Percentiles rank a stretch among this genome's conserved stretches.
phyloP scores from a whole-genome alignment of 1,140 invertebrate species.

The Drosophila equinoxialis region DNA sequence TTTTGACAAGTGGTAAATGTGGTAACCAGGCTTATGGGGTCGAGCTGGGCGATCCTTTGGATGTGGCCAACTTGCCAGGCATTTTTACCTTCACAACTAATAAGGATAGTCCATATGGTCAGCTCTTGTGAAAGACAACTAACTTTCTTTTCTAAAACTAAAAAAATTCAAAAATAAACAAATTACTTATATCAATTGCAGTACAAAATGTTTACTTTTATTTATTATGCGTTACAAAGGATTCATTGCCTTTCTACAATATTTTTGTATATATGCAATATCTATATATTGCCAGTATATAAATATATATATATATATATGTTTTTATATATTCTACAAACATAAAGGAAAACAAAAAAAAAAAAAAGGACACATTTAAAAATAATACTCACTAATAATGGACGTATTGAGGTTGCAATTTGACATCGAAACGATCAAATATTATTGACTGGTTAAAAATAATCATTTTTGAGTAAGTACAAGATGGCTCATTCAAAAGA shows the following conservation, averaged over 20 bases:
- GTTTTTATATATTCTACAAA: slow-evolving; percentile 17
- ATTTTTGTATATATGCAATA: slow-evolving; percentile 7
- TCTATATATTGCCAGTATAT: slow-evolving; percentile 21
- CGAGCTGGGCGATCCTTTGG: slow-evolving; percentile 42
- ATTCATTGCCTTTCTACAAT: slow-evolving; percentile 11
- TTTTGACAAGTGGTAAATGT: slow-evolving; percentile 7
- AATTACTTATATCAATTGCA: not conserved
- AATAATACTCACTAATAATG: slow-evolving; percentile 31
- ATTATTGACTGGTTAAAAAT: slow-evolving; percentile 33
- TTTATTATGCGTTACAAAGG: slow-evolving; percentile 12
- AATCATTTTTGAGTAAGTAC: not conserved
- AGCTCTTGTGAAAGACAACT: not conserved
- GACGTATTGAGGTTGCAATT: slow-evolving; percentile 44
- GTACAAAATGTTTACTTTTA: slow-evolving; percentile 50
- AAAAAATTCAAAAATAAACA: not conserved
- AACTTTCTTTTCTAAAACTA: not conserved
- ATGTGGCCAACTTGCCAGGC: slow-evolving; percentile 17
- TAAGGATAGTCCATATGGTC: slow-evolving; percentile 28
- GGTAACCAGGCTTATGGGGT: not conserved
- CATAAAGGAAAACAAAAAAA: not conserved
- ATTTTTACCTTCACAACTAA: slow-evolving; percentile 44
- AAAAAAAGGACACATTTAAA: not conserved
- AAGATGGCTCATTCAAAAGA: too few relatives aligned
- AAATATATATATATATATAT: slow-evolving; percentile 24
- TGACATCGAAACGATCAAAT: slow-evolving; percentile 36